Evolutionary conservation across 2,888 invertebrate species (phyloP).

Genomic region (Eurytoma californica): DNA sequence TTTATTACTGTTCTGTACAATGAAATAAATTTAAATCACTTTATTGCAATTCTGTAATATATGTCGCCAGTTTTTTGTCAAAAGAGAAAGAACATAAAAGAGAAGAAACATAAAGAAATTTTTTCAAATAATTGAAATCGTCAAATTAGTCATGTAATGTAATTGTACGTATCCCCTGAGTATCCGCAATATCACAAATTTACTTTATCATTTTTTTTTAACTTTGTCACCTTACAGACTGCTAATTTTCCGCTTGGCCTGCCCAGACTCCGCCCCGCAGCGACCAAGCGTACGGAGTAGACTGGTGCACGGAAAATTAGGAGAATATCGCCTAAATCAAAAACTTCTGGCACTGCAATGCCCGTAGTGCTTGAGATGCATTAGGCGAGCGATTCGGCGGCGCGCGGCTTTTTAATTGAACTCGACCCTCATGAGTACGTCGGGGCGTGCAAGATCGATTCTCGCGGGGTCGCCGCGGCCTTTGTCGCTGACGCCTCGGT

Average conservation of each 20-base stretch:
- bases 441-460: constrained; percentile 12
- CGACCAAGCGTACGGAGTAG: not conserved
- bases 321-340: constrained; percentile 28
- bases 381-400: constrained; percentile 18
- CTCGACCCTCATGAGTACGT: constrained; percentile 5
- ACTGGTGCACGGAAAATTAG: not conserved
- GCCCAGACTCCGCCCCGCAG: not conserved
- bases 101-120: too few species aligned
- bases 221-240: too few species aligned
- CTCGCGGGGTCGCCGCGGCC: not conserved
- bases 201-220: too few species aligned
- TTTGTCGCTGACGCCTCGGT: not conserved
- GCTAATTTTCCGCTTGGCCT: not conserved
- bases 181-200: too few species aligned
- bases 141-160: too few species aligned
- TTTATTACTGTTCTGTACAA: too few species aligned
- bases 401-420: constrained; percentile 36
- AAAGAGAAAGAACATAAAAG: too few species aligned
- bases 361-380: not conserved
- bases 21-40: too few species aligned
- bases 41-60: too few species aligned
- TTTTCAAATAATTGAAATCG: too few species aligned
- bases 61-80: too few species aligned
- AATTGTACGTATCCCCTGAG: too few species aligned
- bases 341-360: constrained; percentile 2